A percentile compares a stretch with the other conserved stretches of the same genome.
Conservation (phyloP, 53 echinoderm and acorn worm species). For the Astropecten irregularis region DNA sequence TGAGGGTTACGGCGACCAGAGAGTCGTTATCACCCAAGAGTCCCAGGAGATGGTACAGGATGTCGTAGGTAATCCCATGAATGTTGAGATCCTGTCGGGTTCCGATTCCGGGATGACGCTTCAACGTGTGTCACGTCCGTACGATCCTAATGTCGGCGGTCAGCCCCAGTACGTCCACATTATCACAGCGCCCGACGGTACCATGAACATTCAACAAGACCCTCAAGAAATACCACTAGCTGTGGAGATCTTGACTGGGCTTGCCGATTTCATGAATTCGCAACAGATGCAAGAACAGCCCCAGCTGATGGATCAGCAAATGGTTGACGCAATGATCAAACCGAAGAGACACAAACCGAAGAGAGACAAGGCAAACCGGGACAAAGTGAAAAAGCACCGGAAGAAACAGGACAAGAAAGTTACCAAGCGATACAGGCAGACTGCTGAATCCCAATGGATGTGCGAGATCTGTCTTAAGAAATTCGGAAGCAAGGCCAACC, state of each 20-base stretch:
- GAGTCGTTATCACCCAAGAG: conserved; percentile 28
- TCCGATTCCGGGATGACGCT: conserved; percentile 13
- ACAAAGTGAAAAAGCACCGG: conserved; percentile 6
- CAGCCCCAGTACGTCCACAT: conserved; percentile 48
- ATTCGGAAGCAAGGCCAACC: conserved; percentile 47
- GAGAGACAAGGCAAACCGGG: not conserved
- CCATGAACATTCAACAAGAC: conserved; percentile 53
- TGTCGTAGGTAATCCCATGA: conserved; percentile 17
- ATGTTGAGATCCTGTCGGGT: conserved; percentile 30
- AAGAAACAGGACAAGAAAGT: conserved; percentile 1
- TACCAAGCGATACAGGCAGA: conserved; percentile 8
- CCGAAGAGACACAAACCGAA: conserved; percentile 44
- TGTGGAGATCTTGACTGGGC: conserved; percentile 35
- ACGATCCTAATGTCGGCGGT: conserved; percentile 8
- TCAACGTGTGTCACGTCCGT: conserved; percentile 26
- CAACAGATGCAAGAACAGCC: conserved; percentile 53
- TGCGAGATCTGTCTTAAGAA: conserved; percentile 37
- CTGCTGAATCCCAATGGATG: conserved; percentile 32
- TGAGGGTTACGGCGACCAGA: conserved; percentile 29
- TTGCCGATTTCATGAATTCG: conserved; percentile 49
- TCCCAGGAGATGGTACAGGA: conserved; percentile 34
- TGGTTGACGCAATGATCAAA: conserved; percentile 51
- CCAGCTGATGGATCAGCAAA: conserved; percentile 34
- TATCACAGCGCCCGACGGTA: conserved; percentile 35
- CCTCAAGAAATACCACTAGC: conserved; percentile 39